A percentile compares a stretch with the other conserved stretches of the same genome.
These are phyloP conservation scores for Cassiopea andromeda DNA, from an alignment of 30 jellyfish, hydroid and myxozoan genomes.

Conservation along the genomic window DNA sequence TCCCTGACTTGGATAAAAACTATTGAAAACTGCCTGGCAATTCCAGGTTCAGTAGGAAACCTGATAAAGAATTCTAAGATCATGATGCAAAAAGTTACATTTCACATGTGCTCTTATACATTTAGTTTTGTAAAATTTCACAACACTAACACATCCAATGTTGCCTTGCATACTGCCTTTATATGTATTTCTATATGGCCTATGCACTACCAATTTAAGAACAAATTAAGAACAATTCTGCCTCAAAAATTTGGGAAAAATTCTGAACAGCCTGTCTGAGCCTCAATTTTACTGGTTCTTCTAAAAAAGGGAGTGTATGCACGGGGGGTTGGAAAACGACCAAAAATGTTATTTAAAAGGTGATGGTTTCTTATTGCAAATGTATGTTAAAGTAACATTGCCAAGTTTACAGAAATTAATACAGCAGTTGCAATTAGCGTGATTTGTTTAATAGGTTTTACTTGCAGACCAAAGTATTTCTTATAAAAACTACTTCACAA, in stretches of 20 bases:
- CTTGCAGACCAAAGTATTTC: not conserved
- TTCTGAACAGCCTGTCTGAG: not conserved
- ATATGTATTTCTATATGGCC: no score
- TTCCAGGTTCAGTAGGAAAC: no score
- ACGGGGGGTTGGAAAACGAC: not conserved
- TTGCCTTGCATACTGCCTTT: no score
- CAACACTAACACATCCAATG: no score
- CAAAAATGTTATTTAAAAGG: not conserved
- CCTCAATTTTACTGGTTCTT: not conserved
- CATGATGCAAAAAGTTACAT: no score
- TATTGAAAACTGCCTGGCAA: no score
- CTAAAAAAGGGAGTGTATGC: not conserved
- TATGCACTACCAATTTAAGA: not conserved
- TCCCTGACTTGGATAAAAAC: no score
- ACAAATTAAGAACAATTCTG: not conserved
- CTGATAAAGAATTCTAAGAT: no score
- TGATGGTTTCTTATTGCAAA: not conserved
- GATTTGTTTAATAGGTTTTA: not conserved
- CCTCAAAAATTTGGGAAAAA: not conserved
- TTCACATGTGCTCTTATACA: no score
- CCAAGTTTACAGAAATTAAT: not conserved
- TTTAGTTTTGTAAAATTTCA: no score
- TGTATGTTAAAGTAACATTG: not conserved
- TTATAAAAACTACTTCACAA: not conserved
- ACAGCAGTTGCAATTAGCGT: not conserved